These are phyloP conservation scores for Merodon equestris DNA, from an alignment of 2,888 invertebrate species.

Conservation along the genomic window DNA sequence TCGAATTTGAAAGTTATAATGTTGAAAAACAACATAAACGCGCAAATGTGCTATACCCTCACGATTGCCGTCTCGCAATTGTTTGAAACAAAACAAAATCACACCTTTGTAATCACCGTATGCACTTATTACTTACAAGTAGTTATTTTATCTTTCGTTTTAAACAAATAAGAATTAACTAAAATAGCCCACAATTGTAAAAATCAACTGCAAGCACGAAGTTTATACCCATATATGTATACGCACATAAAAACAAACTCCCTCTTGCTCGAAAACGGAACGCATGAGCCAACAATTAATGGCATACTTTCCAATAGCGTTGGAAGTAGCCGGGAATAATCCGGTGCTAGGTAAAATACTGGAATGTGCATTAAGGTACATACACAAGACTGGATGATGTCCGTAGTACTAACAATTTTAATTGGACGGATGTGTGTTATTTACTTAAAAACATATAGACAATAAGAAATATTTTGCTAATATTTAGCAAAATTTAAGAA, in stretches of 20 bases:
- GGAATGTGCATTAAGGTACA: neutral
- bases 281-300: slow-evolving; percentile 16
- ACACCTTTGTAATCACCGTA: slow-evolving; percentile 19
- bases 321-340: too few species aligned
- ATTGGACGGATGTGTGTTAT: too few species aligned
- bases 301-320: neutral
- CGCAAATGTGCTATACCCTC: slow-evolving; percentile 24
- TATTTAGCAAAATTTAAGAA: too few species aligned
- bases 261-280: slow-evolving; percentile 25
- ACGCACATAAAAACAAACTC: slow-evolving; percentile 13
- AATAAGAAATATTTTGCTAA: too few species aligned
- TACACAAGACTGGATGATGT: too few species aligned
- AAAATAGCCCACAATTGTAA: slow-evolving; percentile 19
- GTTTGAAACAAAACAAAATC: slow-evolving; percentile 3
- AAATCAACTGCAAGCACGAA: slow-evolving; percentile 29
- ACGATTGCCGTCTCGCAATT: neutral
- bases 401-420: too few species aligned
- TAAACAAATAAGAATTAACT: slow-evolving; percentile 31
- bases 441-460: too few species aligned
- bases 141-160: neutral
- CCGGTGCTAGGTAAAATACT: neutral
- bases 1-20: neutral
- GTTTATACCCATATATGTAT: slow-evolving; percentile 48
- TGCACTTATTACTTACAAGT: slow-evolving; percentile 31
- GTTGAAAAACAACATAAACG: slow-evolving; percentile 38